These are phyloP conservation scores for Biston betularia DNA, from an alignment of 2,888 invertebrate species.

Conservation along the genomic window DNA sequence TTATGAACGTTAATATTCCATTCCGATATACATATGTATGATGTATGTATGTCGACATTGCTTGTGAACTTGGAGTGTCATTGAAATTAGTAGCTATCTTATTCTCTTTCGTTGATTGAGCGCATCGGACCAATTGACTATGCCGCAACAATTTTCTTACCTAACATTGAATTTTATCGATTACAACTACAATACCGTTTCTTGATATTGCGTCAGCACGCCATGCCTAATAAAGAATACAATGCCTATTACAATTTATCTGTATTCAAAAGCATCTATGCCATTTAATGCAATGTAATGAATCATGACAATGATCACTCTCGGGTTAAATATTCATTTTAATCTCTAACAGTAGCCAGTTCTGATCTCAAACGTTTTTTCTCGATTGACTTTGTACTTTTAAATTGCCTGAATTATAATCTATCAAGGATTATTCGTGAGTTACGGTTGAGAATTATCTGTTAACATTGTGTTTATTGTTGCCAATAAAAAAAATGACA, in stretches of 20 bases:
- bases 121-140: conserved; percentile 69
- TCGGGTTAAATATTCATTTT: conserved; percentile 37
- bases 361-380: conserved; percentile 49
- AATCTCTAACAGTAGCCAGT: conserved; percentile 42
- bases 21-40: conserved; percentile 49
- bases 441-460: conserved; percentile 40
- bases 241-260: conserved; percentile 13
- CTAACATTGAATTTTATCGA: conserved; percentile 54
- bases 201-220: conserved; percentile 11
- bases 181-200: conserved; percentile 38
- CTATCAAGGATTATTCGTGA: conserved; percentile 50
- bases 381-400: conserved; percentile 43
- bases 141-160: conserved; percentile 66
- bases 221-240: conserved; percentile 10
- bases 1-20: background rate
- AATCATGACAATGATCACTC: conserved; percentile 1
- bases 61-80: conserved; percentile 64
- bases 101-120: conserved; percentile 62
- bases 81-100: conserved; percentile 62
- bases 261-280: background rate
- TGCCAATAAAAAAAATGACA: conserved; percentile 74
- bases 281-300: conserved; percentile 1
- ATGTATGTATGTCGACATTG: conserved; percentile 23
- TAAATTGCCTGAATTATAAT: conserved; percentile 45
- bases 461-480: conserved; percentile 62